phyloP scores from a whole-genome alignment of 2,797 vertebrate species.

The Prunella strophiata region DNA sequence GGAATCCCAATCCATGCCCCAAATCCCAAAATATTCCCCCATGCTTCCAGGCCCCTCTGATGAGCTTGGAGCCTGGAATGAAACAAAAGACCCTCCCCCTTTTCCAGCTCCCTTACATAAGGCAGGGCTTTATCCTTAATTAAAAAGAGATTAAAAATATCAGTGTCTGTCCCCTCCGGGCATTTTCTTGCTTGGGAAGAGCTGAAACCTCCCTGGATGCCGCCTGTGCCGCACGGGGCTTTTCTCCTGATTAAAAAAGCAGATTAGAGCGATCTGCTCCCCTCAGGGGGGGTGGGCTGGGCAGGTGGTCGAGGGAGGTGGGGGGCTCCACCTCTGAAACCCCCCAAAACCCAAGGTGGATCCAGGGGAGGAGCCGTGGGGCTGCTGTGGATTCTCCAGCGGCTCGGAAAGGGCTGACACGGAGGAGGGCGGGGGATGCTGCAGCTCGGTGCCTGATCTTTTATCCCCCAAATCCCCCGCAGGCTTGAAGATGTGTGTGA shows the following conservation, averaged over 20 bases:
- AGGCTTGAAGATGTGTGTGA: conserved; percentile 78
- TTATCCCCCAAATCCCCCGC: not conserved
- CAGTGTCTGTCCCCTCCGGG: conserved; percentile 50
- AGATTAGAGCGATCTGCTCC: conserved; percentile 34
- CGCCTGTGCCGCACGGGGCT: not conserved
- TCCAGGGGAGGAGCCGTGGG: not conserved
- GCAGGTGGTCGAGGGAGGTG: accelerated
- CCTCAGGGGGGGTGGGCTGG: not conserved
- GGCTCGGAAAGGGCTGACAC: not conserved
- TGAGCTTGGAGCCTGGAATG: not conserved
- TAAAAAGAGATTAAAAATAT: conserved; percentile 80
- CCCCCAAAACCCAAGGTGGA: not conserved
- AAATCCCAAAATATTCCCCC: not conserved
- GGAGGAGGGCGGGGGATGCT: not conserved
- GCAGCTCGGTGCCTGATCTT: accelerated
- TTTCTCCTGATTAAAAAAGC: conserved; percentile 61
- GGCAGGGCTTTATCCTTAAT: conserved; percentile 75
- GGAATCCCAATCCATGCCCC: not conserved
- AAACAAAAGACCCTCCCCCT: not conserved
- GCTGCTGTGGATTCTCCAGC: not conserved
- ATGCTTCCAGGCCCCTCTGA: not conserved
- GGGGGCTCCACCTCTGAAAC: not conserved
- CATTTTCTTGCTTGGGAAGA: conserved; percentile 46
- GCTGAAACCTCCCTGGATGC: conserved; percentile 38
- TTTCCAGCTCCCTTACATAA: conserved; percentile 46